Evolutionary conservation across 2,888 invertebrate species (phyloP).

Genomic region (Notodonta dromedarius): DNA sequence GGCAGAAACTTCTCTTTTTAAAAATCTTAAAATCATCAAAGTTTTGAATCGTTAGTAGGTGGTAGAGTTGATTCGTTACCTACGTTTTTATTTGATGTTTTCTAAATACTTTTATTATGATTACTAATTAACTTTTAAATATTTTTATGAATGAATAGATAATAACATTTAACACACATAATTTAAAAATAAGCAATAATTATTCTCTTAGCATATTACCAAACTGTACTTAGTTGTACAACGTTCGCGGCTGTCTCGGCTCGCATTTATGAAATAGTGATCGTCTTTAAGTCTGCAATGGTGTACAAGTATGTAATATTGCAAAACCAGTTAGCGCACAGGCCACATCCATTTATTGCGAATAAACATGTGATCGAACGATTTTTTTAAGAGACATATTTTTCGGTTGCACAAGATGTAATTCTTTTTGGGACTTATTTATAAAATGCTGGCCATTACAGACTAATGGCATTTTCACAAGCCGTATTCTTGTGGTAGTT

Average conservation of each 20-base stretch:
- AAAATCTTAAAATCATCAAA: too few relatives aligned
- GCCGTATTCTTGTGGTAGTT: neutral
- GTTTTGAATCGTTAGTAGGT: too few relatives aligned
- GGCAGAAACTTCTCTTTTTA: too few relatives aligned
- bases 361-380: constrained; percentile 12
- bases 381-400: neutral
- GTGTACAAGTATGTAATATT: constrained; percentile 31
- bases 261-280: constrained; percentile 47
- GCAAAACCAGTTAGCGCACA: constrained; percentile 36
- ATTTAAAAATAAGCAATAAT: neutral
- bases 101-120: too few relatives aligned
- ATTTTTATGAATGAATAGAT: too few relatives aligned
- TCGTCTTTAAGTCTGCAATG: constrained; percentile 37
- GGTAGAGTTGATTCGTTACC: too few relatives aligned
- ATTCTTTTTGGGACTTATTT: neutral
- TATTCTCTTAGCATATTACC: constrained; percentile 21
- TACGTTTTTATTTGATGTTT: too few relatives aligned
- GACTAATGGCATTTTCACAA: neutral
- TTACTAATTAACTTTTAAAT: too few relatives aligned
- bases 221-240: constrained; percentile 20
- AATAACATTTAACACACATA: too few relatives aligned
- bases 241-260: constrained; percentile 20
- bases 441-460: neutral
- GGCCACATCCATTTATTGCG: constrained; percentile 33
- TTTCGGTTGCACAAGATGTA: neutral